Evolutionary conservation across 2,888 invertebrate genomes (phyloP), one percentile per base, ranked within the genome.

Genomic region (Dicyrtomina minuta): DNA sequence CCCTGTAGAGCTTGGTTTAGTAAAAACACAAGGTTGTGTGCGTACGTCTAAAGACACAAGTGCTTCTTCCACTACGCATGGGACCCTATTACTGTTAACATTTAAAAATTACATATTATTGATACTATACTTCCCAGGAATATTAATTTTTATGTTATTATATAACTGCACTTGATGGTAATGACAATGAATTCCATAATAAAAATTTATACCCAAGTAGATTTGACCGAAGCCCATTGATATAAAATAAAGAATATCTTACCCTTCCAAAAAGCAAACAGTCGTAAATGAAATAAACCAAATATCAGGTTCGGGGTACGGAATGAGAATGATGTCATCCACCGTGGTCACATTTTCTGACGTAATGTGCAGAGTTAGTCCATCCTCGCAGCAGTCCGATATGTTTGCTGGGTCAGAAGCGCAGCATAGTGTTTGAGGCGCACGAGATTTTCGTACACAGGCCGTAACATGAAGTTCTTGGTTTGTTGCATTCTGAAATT

Each of bases 231-330:
- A n/a, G n/a, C n/a, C n/a, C n/a, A n/a, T n/a, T n/a, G n/a, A n/a
- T 3, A 26, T 26, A 17, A 41, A 44, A 10, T 41, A 15, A n/a
- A 61, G 5, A 41, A 22, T 41, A 26, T 12, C 78, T 75, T 80
- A 82, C 83, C 80, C 80, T 67, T 81, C 77, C n/a, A 70, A 75
- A 66, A 80, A 80, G 76, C 84, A 84, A 68, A 79, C 79, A 2
- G 82, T 79, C 70, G 82, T 81, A 62, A 84, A 79, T 26, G 81
- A 80, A 53, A 84, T 80, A 71, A 82, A 83, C 83, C 84, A 84
- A 5, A 78, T 79, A 70, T 83, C 84, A 41, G 84, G 83, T 73
- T 82, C 81, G 1, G 84, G 84, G 80, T 82, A 84, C 41, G 84
- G 83, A 74, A 84, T 81, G 65, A 82, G 76, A 43, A 82, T 75